Conservation (phyloP, 2,113 vertebrate genomes). For the Baryphthengus martii region DNA sequence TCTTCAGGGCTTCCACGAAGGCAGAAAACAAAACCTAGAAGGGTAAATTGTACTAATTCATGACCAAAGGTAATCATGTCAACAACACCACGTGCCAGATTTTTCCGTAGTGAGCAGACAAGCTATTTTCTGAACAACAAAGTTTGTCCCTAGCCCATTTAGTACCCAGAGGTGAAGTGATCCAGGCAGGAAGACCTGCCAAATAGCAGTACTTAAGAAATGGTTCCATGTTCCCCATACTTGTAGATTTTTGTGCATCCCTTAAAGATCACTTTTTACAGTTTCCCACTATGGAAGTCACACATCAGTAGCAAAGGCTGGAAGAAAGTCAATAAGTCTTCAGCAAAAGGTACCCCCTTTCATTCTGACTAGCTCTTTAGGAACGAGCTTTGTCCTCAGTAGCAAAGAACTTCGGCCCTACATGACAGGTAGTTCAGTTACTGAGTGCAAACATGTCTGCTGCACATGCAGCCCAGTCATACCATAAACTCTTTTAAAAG, state of each 20-base stretch:
- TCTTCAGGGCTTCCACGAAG: neutral
- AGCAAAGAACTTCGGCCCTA: neutral
- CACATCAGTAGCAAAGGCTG: neutral
- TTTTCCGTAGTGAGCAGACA: neutral
- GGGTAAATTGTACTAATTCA: neutral
- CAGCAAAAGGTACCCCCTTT: neutral
- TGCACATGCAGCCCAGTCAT: neutral
- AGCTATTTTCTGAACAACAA: neutral
- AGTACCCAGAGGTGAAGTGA: neutral
- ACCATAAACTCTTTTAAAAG: neutral
- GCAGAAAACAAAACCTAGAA: neutral
- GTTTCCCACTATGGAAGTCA: neutral
- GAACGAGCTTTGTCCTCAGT: neutral
- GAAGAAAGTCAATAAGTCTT: neutral
- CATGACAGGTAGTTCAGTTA: neutral
- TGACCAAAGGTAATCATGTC: neutral
- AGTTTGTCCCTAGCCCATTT: neutral
- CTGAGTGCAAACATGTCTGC: neutral
- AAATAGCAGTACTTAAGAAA: neutral
- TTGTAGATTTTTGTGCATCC: neutral
- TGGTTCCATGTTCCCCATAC: fast-evolving
- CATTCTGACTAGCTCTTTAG: neutral
- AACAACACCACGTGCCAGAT: neutral
- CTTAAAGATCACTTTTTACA: neutral
- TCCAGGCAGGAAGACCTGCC: neutral